Evolutionary conservation across 1,140 invertebrate genomes (phyloP).

Genomic region (Holotrichia oblita): DNA sequence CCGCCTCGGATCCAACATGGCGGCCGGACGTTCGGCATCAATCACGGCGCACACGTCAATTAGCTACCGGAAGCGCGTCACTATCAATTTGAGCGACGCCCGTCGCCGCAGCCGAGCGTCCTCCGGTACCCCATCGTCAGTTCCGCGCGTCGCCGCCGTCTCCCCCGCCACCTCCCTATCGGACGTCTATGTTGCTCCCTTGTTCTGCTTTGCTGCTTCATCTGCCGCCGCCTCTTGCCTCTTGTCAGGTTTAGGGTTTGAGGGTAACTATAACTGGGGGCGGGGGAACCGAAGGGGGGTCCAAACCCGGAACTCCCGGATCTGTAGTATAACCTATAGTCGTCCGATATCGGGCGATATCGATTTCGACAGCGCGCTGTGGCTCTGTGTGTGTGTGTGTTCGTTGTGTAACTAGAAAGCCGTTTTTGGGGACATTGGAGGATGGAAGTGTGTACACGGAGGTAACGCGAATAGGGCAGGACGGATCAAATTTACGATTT

Average conservation of each 20-base stretch:
- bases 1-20: slow-evolving; percentile 57
- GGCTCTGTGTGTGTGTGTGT: not conserved
- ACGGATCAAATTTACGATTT: slow-evolving; percentile 1
- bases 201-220: too few species aligned
- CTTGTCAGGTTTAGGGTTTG: too few species aligned
- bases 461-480: not conserved
- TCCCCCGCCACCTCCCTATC: not conserved
- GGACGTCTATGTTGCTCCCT: too few species aligned
- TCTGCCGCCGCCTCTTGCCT: too few species aligned
- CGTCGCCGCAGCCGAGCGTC: slow-evolving; percentile 37
- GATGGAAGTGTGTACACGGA: not conserved
- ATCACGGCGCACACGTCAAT: slow-evolving; percentile 62
- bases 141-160: not conserved
- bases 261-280: too few species aligned
- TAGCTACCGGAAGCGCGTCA: slow-evolving; percentile 60
- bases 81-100: slow-evolving; percentile 60
- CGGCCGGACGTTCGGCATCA: slow-evolving; percentile 59
- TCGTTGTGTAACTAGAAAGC: too few species aligned
- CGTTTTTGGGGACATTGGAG: not conserved
- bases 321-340: slow-evolving; percentile 22
- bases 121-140: not conserved
- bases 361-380: not conserved
- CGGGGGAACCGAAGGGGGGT: not conserved
- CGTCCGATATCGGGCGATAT: slow-evolving; percentile 29
- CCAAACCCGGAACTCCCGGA: slow-evolving; percentile 16